Conservation (phyloP, 2,113 vertebrate species). For the Corythaixoides concolor region DNA sequence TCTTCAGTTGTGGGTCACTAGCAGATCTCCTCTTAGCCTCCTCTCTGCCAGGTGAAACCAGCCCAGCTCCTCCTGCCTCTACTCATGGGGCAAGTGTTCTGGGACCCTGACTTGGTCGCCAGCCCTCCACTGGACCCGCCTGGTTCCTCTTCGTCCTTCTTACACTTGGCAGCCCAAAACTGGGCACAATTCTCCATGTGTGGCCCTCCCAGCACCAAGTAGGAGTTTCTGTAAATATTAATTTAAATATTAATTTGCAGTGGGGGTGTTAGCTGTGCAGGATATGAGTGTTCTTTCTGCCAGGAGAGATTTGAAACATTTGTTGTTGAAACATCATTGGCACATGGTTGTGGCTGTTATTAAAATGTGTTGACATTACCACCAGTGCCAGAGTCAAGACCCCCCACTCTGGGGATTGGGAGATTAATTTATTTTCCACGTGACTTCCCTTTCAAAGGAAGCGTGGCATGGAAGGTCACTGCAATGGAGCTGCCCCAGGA, state of each 20-base stretch:
- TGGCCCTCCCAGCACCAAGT: not conserved
- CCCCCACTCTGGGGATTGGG: not conserved
- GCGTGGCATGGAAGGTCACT: not conserved
- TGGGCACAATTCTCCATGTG: not conserved
- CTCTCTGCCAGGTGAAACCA: not conserved
- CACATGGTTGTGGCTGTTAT: not conserved
- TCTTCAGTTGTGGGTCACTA: not conserved
- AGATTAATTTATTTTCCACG: not conserved
- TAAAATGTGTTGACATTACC: not conserved
- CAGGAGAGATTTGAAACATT: not conserved
- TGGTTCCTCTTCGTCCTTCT: not conserved
- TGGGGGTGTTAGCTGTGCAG: not conserved
- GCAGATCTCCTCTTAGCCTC: not conserved
- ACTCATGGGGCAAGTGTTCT: not conserved
- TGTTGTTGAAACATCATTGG: not conserved
- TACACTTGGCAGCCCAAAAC: not conserved
- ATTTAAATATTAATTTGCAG: slow-evolving; percentile 10
- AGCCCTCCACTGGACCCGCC: not conserved
- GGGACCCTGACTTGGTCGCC: not conserved
- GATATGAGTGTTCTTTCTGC: not conserved
- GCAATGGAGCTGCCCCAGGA: not conserved
- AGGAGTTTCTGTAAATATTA: slow-evolving; percentile 5
- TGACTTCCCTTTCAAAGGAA: not conserved
- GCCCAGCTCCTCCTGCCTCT: not conserved
- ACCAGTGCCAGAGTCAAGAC: not conserved